Base-by-base conservation (phyloP, 2,113 vertebrate species). In the Brienomyrus brachyistius region DNA sequence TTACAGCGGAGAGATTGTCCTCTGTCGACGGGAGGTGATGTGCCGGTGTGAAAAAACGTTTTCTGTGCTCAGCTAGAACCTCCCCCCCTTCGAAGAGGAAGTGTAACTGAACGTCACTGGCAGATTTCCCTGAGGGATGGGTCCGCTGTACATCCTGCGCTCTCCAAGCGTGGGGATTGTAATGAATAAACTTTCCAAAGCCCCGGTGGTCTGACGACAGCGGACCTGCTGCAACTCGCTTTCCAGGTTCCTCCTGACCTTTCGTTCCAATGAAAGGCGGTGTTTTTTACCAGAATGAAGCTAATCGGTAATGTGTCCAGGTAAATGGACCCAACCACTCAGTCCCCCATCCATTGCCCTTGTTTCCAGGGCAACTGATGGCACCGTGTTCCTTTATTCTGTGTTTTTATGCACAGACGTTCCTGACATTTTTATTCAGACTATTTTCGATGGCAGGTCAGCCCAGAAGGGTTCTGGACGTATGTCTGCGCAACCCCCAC, bases 341-440 rank as follows among this genome's bases (percentile, higher is more conserved):
- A 80, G 40, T 80, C 40, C 74, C 74, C 74, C 4, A 5, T 80
- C 31, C 11, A 80, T 80, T 80, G 31, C 35, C 17, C 74, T 80
- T 80, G 74, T 80, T 80, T 27, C 74, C 35, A 80, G 74, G 74
- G 74, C 74, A 80, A 80, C 74, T 80, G 74, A 80, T 80, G 74
- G 31, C 74, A 80, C 74, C 43, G 74, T 43, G 74, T 80, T 80
- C 74, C 31, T 80, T 80, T 43, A 80, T 80, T 80, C 74, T 43
- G 31, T 19, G 74, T 80, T 43, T 43, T 35, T 35, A 40, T 43
- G 74, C 31, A 70, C 56, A 40, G 74, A 80, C 31, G 35, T 80
- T 19, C 2, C 31, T 80, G 74, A 80, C 74, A 80, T 80, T 80
- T 80, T 43, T 40, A 80, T 43, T 77, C 70, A 77, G 70, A 31